phyloP scores from a whole-genome alignment of 2,113 vertebrate genomes.

The Anser brachyrhynchus region DNA sequence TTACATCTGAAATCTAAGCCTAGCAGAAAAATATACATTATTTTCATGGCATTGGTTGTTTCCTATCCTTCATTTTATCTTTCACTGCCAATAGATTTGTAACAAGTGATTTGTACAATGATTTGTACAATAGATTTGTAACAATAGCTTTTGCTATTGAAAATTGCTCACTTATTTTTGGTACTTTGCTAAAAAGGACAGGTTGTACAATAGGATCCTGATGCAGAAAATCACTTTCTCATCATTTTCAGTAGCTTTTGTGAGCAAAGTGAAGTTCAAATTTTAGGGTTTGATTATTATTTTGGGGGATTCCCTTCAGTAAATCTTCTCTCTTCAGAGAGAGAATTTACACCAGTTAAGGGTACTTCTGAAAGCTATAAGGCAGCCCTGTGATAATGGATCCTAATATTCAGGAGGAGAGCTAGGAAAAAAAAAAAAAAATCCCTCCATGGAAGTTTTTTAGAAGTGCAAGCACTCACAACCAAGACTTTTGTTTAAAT shows the following conservation, averaged over 20 bases:
- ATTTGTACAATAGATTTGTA: background rate
- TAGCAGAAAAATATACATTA: background rate
- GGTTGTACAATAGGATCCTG: background rate
- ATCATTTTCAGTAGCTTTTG: background rate
- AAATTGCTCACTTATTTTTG: background rate
- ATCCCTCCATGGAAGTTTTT: background rate
- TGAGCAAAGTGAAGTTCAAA: background rate
- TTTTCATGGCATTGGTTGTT: background rate
- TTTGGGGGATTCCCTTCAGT: background rate
- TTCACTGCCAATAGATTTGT: background rate
- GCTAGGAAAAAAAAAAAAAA: background rate
- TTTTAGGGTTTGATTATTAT: background rate
- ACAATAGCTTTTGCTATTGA: background rate
- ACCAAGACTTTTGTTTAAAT: background rate
- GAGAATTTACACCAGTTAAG: background rate
- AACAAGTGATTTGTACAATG: background rate
- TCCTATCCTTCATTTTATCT: background rate
- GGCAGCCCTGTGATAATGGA: background rate
- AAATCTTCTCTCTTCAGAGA: background rate
- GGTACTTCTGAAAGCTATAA: background rate
- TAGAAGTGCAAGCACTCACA: background rate
- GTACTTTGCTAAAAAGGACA: background rate
- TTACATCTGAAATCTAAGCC: background rate
- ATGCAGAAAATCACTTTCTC: background rate
- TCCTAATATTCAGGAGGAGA: background rate